Base-by-base conservation (phyloP, 2,888 invertebrate species). In the Thymelicus acteon region DNA sequence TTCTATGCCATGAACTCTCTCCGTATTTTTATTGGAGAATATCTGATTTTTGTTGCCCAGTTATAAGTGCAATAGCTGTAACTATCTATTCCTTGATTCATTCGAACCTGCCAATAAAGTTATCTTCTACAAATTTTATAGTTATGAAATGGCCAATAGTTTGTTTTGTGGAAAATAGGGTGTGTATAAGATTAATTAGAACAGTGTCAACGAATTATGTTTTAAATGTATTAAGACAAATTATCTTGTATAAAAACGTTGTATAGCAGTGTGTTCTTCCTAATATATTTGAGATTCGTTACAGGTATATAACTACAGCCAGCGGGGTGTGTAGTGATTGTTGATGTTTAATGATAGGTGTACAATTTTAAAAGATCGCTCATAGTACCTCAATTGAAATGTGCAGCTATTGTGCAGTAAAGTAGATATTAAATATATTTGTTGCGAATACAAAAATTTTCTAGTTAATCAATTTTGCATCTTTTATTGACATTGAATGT, bases 191-290 rank as follows among this genome's bases (percentile, higher is more conserved):
- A 60, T 10, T 60, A n/a, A 60, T 15, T 40, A 37, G 49, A 49
- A 10, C 57, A 13, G 60, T 15, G 60, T 15, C 39, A 60, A 60
- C 60, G 60, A 60, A 60, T 60, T 60, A 39, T 58, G 40, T 60
- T 40, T 60, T 58, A 40, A 40, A 40, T 60, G 13, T 57, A 13
- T 24, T n/a, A 13, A 57, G 57, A 57, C 31, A 54, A 58, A 60
- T 60, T 60, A 39, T 60, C 60, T 37, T 39, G 39, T 60, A 60
- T 40, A 39, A 40, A 60, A 15, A 40, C 7, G 39, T 40, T 40
- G 40, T 60, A 60, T 57, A 60, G 39, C 58, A 58, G n/a, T 24
- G 24, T 31, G 57, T 57, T 57, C 19, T 37, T 15, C n/a, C 15
- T 58, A 58, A 39, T 15, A 39, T 58, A 40, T 60, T 60, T 60